phyloP scores from a whole-genome alignment of 2,113 vertebrate genomes.

The Himantopus leucocephalus region DNA sequence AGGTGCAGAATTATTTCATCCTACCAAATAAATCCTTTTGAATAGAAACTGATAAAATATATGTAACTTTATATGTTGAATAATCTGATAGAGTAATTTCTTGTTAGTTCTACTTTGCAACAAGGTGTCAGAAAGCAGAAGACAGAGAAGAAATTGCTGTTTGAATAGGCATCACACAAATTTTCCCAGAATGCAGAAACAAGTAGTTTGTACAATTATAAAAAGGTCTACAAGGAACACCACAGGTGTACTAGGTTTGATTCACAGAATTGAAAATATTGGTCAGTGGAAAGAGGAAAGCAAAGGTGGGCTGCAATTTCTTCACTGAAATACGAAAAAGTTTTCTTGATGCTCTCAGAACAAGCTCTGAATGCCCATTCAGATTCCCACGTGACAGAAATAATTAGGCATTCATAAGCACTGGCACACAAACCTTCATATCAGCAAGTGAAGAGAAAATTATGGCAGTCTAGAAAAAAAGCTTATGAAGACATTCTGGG shows the following conservation, averaged over 20 bases:
- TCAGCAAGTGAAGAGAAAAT: background rate
- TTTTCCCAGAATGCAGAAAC: background rate
- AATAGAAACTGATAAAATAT: background rate
- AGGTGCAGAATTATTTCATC: background rate
- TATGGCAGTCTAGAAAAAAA: background rate
- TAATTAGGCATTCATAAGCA: background rate
- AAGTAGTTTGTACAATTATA: background rate
- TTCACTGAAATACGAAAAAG: background rate
- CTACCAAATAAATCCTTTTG: rapidly evolving
- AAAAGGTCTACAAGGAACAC: background rate
- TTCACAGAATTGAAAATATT: background rate
- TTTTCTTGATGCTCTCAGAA: background rate
- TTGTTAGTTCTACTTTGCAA: background rate
- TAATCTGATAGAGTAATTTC: background rate
- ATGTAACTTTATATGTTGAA: background rate
- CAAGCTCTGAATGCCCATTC: background rate
- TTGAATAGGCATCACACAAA: background rate
- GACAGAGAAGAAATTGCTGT: background rate
- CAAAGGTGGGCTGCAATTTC: background rate
- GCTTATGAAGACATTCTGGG: background rate
- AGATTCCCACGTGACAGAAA: background rate
- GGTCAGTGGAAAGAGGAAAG: background rate
- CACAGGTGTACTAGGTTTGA: background rate
- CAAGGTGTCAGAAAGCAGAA: background rate
- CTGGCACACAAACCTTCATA: background rate